Base-by-base conservation (phyloP, 2,888 invertebrate genomes). In the Rapana venosa region DNA sequence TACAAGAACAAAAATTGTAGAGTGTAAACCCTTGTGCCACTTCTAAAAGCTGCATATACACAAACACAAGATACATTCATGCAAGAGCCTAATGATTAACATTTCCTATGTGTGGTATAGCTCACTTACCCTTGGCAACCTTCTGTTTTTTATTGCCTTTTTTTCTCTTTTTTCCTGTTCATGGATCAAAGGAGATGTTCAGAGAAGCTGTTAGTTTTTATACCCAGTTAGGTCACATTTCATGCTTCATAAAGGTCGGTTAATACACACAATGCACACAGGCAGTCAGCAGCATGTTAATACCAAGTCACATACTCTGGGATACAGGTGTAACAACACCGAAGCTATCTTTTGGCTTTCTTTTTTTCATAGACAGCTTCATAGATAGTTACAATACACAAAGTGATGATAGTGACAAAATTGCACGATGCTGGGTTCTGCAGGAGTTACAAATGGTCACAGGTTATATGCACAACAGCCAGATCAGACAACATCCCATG, bases 141-240 rank as follows among this genome's bases (percentile, higher is more conserved):
- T 88, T 88, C 77, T 61, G 26, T 79, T 81, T 58, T 88, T 61
- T 35, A 79, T 30, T 58, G 56, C 30, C 26, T 35, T 79, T 88
- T 83, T 88, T 88, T 83, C 83, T 6, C 35, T 88, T 88, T 32
- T 66, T 83, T 22, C 81, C 81, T 81, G 81, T 88, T 88, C 61
- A 66, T 88, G 36, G 0, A 88, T 79, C 26, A 17, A 86, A 17
- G 35, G 35, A 66, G 20, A 32, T 17, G 86, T 58, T 47, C 26
- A 58, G 30, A 56, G 11, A 47, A 36, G 20, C 47, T 17, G 15
- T 61, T 74, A 74, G 81, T 8, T 22, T 47, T 83, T 47, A 83
- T 47, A 83, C 6, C 81, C 22, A 8, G 47, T 47, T 5, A 47
- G 47, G 20, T 83, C 36, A 83, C 47, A 0, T 0, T 22, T 20